These are phyloP conservation scores for Leptinotarsa haldemani DNA, from an alignment of 2,888 invertebrate genomes.

Conservation along the genomic window DNA sequence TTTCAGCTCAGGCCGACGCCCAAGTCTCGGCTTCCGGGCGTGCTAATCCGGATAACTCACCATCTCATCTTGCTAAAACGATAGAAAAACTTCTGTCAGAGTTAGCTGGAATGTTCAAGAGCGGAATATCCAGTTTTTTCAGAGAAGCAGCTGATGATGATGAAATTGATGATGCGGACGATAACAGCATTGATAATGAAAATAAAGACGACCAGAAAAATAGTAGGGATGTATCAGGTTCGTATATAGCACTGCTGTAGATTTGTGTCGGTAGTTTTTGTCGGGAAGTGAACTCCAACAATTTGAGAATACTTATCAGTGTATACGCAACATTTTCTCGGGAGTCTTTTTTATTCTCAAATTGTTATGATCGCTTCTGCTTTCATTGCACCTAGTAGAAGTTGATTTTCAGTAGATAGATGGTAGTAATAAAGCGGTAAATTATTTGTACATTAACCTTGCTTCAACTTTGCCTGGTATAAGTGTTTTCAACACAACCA, in stretches of 20 bases:
- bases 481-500: not conserved
- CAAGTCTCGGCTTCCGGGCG: slow-evolving; percentile 52
- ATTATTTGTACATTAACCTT: slow-evolving; percentile 41
- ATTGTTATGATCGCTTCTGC: slow-evolving; percentile 27
- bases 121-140: slow-evolving; percentile 59
- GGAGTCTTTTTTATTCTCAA: slow-evolving; percentile 15
- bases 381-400: slow-evolving; percentile 44
- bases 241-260: slow-evolving; percentile 33
- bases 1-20: slow-evolving; percentile 61
- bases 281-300: slow-evolving; percentile 14
- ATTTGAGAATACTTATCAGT: not conserved
- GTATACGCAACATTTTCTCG: not conserved
- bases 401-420: slow-evolving; percentile 48
- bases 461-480: slow-evolving; percentile 10
- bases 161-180: slow-evolving; percentile 50
- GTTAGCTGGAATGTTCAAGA: slow-evolving; percentile 58
- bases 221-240: slow-evolving; percentile 47
- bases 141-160: slow-evolving; percentile 55
- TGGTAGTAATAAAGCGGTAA: slow-evolving; percentile 32
- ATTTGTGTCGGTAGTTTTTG: slow-evolving; percentile 31
- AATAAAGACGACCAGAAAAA: slow-evolving; percentile 35
- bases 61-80: slow-evolving; percentile 57
- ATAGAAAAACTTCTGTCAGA: slow-evolving; percentile 59
- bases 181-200: slow-evolving; percentile 41
- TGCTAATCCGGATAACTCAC: slow-evolving; percentile 50